Evolutionary conservation across 2,797 vertebrate genomes (phyloP), one percentile per base, ranked within the genome.

Genomic region (Peromyscus eremicus): DNA sequence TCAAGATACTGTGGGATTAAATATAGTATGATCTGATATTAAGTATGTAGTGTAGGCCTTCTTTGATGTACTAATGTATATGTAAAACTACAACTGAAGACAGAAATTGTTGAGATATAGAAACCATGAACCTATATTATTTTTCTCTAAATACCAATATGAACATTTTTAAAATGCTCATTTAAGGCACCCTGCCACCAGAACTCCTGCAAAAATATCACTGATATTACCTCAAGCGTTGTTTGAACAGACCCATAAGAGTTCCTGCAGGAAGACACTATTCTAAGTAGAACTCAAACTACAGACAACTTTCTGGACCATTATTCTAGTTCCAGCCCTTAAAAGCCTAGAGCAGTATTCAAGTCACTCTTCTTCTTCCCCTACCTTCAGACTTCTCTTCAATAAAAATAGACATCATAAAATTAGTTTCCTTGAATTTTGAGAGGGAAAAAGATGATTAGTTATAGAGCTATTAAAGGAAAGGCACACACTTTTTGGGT

Each of bases 1-100:
- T 87, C n/a, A 68, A 49, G n/a, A 76, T 92, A 75, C 76, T 55
- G 64, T 88, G 7, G 11, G 14, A 84, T 82, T 85, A 71, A 94
- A 73, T 60, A 19, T 3, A 81, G 55, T 93, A 81, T 62, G 52
- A 75, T 46, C 71, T 64, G 32, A 62, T 83, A 95, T 94, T 91
- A 70, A 92, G 5, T 83, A 62, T 87, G 10, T 93, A 52, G 0
- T 60, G 3, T 55, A 83, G 23, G 12, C 55, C 0, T 91, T 49
- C 25, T 68, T 75, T 80, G 76, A 66, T 75, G 37, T 46, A 55
- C 29, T 92, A 46, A 76, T n/a, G 6, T 27, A 27, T 37, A 46
- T 70, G 21, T 70, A 10, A 95, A 66, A 79, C 37, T 79, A 66
- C 0, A 64, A 46, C 0, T 73, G 79, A 62, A 34, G 34, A 86